These are phyloP conservation scores for Tortricodes alternella DNA, from an alignment of 2,888 invertebrate species.

Conservation along the genomic window DNA sequence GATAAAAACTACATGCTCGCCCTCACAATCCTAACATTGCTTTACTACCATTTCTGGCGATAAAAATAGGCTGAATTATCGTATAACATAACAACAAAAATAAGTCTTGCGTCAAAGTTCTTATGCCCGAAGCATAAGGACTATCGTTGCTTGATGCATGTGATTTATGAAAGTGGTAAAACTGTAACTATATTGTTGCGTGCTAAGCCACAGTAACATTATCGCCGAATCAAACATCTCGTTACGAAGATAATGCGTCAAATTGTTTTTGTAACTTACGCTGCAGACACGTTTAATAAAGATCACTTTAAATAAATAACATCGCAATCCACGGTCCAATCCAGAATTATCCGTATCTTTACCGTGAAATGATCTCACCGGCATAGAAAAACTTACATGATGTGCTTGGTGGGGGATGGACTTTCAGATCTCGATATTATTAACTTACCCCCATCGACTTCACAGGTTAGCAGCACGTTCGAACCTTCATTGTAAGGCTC, in stretches of 20 bases:
- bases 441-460: constrained; percentile 89
- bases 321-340: too few relatives aligned
- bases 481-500: constrained; percentile 94
- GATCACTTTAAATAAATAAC: too few relatives aligned
- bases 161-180: too few relatives aligned
- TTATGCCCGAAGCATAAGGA: too few relatives aligned
- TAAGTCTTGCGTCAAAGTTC: too few relatives aligned
- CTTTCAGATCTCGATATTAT: neutral
- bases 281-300: neutral
- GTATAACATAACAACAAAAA: too few relatives aligned
- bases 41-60: neutral
- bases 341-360: too few relatives aligned
- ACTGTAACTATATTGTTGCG: constrained; percentile 8
- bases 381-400: too few relatives aligned
- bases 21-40: neutral
- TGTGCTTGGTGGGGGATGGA: too few relatives aligned
- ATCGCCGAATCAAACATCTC: constrained; percentile 17
- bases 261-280: neutral
- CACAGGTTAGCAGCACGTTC: constrained; percentile 91
- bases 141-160: too few relatives aligned
- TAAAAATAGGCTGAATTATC: neutral
- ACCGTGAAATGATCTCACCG: too few relatives aligned
- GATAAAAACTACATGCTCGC: neutral
- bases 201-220: constrained; percentile 15
- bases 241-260: constrained; percentile 7